Percentiles rank a stretch among this genome's conserved stretches.
These are phyloP conservation scores for Anastrepha ludens DNA, from an alignment of 1,140 invertebrate genomes.

Conservation along the genomic window DNA sequence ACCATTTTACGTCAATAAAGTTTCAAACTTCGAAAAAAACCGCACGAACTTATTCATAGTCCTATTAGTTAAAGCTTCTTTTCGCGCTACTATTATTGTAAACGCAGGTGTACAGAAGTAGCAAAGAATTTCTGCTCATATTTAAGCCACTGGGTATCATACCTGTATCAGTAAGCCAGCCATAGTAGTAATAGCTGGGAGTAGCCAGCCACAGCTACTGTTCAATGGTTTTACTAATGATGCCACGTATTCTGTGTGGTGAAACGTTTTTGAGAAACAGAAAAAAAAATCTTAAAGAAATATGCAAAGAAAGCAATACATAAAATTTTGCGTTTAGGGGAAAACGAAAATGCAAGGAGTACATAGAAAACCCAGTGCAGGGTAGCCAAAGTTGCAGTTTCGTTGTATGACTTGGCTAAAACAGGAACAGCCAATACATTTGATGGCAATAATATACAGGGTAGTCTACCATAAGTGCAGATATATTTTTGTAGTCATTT, in stretches of 20 bases:
- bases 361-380: not conserved
- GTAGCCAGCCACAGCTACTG: not conserved
- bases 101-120: not conserved
- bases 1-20: too few species aligned
- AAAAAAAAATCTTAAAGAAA: not conserved
- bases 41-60: too few species aligned
- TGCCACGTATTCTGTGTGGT: not conserved
- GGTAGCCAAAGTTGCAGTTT: not conserved
- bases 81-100: too few species aligned
- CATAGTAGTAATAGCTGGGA: not conserved
- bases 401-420: not conserved
- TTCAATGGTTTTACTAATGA: conserved; percentile 22
- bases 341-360: not conserved
- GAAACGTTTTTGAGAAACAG: not conserved
- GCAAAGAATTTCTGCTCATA: not conserved
- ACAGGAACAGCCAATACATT: not conserved
- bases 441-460: not conserved
- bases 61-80: too few species aligned
- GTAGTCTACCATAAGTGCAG: too few species aligned
- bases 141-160: not conserved
- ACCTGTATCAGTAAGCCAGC: too few species aligned
- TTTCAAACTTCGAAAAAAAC: too few species aligned
- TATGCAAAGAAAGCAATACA: not conserved
- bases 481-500: too few species aligned
- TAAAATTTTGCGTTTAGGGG: not conserved